Percentiles rank a stretch among this genome's conserved stretches.
These are phyloP conservation scores for Athalia circularis DNA, from an alignment of 2,888 invertebrate genomes.

Conservation along the genomic window DNA sequence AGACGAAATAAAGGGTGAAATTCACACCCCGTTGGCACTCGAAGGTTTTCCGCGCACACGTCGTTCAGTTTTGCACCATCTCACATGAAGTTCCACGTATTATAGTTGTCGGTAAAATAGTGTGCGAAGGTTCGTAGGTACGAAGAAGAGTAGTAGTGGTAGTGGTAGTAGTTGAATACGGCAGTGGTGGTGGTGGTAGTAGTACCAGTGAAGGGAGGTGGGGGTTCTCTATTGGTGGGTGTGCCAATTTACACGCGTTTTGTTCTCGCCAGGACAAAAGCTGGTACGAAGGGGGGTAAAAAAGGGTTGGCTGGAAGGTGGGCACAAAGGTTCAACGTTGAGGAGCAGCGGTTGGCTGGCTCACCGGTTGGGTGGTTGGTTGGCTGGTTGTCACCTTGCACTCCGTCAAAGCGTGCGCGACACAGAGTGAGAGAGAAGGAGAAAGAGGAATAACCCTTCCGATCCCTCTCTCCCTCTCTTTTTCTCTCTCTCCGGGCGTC, in stretches of 20 bases:
- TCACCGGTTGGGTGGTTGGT: slow-evolving; percentile 51
- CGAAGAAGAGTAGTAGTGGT: slow-evolving; percentile 11
- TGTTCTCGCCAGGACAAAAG: slow-evolving; percentile 68
- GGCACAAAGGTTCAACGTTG: slow-evolving; percentile 55
- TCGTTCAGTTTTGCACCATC: slow-evolving; percentile 48
- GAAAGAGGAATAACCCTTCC: no score
- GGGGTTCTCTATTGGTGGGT: slow-evolving; percentile 60
- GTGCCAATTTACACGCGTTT: slow-evolving; percentile 71
- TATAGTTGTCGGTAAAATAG: slow-evolving; percentile 39
- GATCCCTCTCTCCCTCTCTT: no score
- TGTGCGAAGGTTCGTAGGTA: background rate
- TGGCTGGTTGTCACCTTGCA: slow-evolving; percentile 53
- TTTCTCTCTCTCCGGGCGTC: background rate
- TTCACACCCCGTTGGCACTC: slow-evolving; percentile 61
- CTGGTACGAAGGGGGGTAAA: slow-evolving; percentile 59
- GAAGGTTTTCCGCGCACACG: slow-evolving; percentile 47
- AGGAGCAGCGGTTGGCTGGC: slow-evolving; percentile 42
- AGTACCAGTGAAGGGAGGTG: slow-evolving; percentile 27
- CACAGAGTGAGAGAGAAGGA: background rate
- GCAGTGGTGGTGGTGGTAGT: slow-evolving; percentile 49
- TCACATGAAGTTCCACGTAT: no score
- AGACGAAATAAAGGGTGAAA: slow-evolving; percentile 51
- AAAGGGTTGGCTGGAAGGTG: slow-evolving; percentile 47
- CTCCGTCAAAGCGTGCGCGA: slow-evolving; percentile 47
- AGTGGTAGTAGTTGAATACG: slow-evolving; percentile 46